Base-by-base conservation (phyloP, 2,113 vertebrate species). In the Arothron firmamentum region DNA sequence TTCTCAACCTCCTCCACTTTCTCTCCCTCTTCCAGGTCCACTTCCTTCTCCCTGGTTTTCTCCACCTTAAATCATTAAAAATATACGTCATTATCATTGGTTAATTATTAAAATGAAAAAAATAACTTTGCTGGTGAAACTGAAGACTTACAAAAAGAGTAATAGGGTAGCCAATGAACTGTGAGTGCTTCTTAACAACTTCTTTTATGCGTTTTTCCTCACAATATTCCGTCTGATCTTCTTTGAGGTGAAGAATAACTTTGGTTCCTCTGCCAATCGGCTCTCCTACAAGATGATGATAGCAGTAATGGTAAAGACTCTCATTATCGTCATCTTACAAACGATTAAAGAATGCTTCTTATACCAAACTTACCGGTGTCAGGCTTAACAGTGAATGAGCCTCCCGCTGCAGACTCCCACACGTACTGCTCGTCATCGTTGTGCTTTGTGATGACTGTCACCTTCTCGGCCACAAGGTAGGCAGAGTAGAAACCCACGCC, bases 21-120 rank as follows among this genome's bases (percentile, higher is more conserved):
- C 31, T 94, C 93, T 41, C 94, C 93, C 25, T 92, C 91, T 3
- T 88, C 83, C 19, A 83, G 64, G 9, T 91, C 92, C 54, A 96
- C 94, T 64, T 97, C 96, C 85, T 92, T 90, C 58, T 95, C 93
- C 90, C 70, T 95, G 81, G 71, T 91, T 91, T 97, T 97, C 88
- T 98, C 95, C 79, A 98, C 76, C 97, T 98, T 55, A 4, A 45
- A 65, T 18, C 64, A 12, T 55, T 23, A 13, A 34, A 71, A 52
- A 17, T 5, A 15, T 7, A 2, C 17, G 1, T 31, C 16, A 65
- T n/a, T 56, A 10, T 18, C 10, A 18, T 25, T 19, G 19, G 13
- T 48, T 63, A 18, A n/a, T 21, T 8, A n/a, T 43, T 5, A 45
- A 21, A 1, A 17, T 25, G 0, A 11, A 8, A n/a, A 18, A 34